These are phyloP conservation scores for Pachliopta kotzebuea DNA, from an alignment of 2,888 invertebrate genomes.

Conservation along the genomic window DNA sequence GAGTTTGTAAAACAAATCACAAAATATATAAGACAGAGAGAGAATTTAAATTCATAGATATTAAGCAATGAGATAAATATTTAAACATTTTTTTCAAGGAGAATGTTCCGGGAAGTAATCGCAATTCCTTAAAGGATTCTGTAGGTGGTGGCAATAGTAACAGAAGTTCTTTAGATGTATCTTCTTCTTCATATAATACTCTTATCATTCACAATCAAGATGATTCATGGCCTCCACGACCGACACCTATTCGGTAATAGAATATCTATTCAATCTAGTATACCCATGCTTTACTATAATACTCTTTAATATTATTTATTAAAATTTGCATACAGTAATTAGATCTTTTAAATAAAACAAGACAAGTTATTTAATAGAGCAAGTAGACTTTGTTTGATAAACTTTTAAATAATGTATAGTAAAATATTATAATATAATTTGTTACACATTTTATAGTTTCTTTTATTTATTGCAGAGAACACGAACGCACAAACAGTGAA, in stretches of 20 bases:
- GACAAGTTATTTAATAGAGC: too few species aligned
- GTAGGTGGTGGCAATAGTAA: constrained; percentile 81
- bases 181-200: constrained; percentile 90
- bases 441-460: not conserved
- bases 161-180: constrained; percentile 85
- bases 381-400: too few species aligned
- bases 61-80: not conserved
- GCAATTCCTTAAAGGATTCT: constrained; percentile 82
- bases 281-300: too few species aligned
- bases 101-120: constrained; percentile 76
- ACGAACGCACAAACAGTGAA: constrained; percentile 72
- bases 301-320: too few species aligned
- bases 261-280: not conserved
- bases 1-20: not conserved
- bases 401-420: too few species aligned
- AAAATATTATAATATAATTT: too few species aligned
- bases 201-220: constrained; percentile 90
- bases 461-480: constrained; percentile 51
- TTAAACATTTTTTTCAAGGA: constrained; percentile 46
- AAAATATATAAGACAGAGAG: not conserved
- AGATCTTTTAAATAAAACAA: too few species aligned
- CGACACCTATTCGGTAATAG: constrained; percentile 67
- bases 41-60: not conserved
- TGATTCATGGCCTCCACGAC: constrained; percentile 84
- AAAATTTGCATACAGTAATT: too few species aligned